phyloP scores from a whole-genome alignment of 2,888 invertebrate genomes.

The Leucoma salicis region DNA sequence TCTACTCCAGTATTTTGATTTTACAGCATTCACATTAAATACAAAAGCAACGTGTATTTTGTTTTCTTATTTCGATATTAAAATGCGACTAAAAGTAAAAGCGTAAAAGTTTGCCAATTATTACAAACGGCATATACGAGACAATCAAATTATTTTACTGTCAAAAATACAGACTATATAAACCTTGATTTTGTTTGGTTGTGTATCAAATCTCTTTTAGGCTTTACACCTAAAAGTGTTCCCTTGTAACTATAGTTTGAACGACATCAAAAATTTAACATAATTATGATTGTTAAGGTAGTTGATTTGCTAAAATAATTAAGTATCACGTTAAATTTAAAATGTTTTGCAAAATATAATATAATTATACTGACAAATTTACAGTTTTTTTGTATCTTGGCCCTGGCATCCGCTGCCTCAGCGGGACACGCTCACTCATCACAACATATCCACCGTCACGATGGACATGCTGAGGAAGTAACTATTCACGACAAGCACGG shows the following conservation, averaged over 20 bases:
- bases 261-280: too few species aligned
- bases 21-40: too few species aligned
- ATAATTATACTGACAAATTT: too few species aligned
- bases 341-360: too few species aligned
- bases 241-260: neutral
- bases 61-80: neutral
- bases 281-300: neutral
- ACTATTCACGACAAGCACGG: conserved; percentile 22
- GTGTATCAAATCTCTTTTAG: neutral
- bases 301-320: neutral
- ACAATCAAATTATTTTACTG: neutral
- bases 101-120: neutral
- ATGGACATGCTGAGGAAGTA: conserved; percentile 20
- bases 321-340: neutral
- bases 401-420: conserved; percentile 29
- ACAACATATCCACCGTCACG: conserved; percentile 42
- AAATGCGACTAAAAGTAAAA: neutral
- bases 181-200: neutral
- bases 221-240: neutral
- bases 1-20: too few species aligned
- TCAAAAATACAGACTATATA: neutral
- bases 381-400: conserved; percentile 35
- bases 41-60: neutral
- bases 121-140: neutral
- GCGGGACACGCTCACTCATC: conserved; percentile 56